Percentiles rank a stretch among this genome's conserved stretches.
Conservation (phyloP, 2,888 invertebrate species). For the Caenorhabditis virilis region DNA sequence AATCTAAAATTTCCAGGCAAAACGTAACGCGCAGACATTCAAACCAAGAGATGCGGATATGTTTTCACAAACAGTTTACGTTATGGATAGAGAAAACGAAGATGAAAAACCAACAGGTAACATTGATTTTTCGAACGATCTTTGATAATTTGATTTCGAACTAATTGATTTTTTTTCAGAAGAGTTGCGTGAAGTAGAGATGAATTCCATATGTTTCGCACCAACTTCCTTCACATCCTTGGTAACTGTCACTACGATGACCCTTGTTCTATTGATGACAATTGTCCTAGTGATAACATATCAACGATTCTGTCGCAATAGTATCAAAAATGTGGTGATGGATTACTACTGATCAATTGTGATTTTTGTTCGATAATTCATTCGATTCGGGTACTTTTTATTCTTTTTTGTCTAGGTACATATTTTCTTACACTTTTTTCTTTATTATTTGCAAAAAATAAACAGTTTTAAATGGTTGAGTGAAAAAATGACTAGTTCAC, state of each 20-base stretch:
- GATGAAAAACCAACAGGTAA: no score
- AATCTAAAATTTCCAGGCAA: constrained; percentile 13
- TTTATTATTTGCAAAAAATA: constrained; percentile 1
- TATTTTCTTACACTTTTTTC: constrained; percentile 8
- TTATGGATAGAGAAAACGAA: constrained; percentile 58
- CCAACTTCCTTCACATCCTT: constrained; percentile 14
- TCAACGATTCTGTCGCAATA: constrained; percentile 21
- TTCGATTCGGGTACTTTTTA: constrained; percentile 7
- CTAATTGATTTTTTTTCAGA: no score
- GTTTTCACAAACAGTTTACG: constrained; percentile 66
- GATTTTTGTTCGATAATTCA: constrained; percentile 2
- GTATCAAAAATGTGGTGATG: constrained; percentile 18
- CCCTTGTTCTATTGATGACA: constrained; percentile 18
- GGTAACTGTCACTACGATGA: constrained; percentile 20
- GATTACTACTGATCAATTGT: constrained; percentile 14
- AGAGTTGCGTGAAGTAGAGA: constrained; percentile 21
- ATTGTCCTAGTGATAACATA: constrained; percentile 17
- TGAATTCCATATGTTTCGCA: constrained; percentile 18
- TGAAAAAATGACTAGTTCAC: no score
- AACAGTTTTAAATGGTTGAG: not conserved
- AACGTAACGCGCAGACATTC: constrained; percentile 29
- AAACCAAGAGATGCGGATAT: constrained; percentile 59
- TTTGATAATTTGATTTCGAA: no score
- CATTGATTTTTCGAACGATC: no score
- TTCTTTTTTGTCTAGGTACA: not conserved